Evolutionary conservation across 2,888 invertebrate genomes (phyloP).

Genomic region (Tiliacea citrago): DNA sequence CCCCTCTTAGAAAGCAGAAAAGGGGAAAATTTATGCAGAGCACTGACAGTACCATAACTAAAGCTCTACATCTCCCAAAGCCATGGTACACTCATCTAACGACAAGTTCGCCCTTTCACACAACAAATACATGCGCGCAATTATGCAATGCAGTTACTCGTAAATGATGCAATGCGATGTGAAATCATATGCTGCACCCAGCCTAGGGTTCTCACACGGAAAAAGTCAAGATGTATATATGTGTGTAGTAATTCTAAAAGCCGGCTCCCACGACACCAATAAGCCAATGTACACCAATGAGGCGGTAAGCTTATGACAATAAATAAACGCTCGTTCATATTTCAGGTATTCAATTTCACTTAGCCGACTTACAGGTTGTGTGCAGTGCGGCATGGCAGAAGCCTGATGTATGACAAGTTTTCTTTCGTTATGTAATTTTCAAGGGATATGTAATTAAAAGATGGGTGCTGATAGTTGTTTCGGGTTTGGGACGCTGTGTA

Average conservation of each 20-base stretch:
- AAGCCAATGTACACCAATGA: slow-evolving; percentile 54
- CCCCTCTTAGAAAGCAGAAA: too few relatives aligned
- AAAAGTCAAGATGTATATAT: slow-evolving; percentile 21
- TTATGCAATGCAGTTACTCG: slow-evolving; percentile 35
- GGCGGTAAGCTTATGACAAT: slow-evolving; percentile 58
- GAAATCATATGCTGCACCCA: slow-evolving; percentile 51
- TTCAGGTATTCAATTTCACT: slow-evolving; percentile 57
- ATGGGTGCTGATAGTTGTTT: slow-evolving; percentile 8
- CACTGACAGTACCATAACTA: background rate
- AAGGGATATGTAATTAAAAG: slow-evolving; percentile 42
- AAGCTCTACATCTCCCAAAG: background rate
- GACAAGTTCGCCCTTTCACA: slow-evolving; percentile 32
- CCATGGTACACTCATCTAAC: slow-evolving; percentile 7
- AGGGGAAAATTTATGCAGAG: too few relatives aligned
- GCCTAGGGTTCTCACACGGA: slow-evolving; percentile 15
- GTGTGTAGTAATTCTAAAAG: slow-evolving; percentile 4
- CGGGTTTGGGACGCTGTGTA: background rate
- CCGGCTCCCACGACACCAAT: slow-evolving; percentile 49
- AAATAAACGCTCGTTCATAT: slow-evolving; percentile 57
- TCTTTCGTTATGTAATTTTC: slow-evolving; percentile 4
- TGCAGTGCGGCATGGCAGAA: slow-evolving; percentile 4
- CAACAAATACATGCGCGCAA: slow-evolving; percentile 21
- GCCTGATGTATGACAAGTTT: slow-evolving; percentile 20
- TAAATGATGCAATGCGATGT: slow-evolving; percentile 30
- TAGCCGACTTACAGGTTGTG: slow-evolving; percentile 19